A percentile compares a stretch with the other conserved stretches of the same genome.
Conservation (phyloP, 2,797 vertebrate species). For the Scolopax rusticola region DNA sequence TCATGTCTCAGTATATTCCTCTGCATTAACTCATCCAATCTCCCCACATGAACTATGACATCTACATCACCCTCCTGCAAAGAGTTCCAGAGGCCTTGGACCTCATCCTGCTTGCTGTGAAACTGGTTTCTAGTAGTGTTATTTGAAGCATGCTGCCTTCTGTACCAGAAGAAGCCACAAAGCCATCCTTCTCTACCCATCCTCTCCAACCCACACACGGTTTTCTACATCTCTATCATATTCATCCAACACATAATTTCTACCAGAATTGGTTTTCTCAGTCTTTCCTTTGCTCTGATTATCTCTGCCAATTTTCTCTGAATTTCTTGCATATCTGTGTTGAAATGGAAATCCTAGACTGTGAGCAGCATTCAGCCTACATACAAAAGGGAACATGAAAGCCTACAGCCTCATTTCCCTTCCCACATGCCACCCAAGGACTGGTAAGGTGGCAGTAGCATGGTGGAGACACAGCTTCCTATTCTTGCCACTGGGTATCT, state of each 20-base stretch:
- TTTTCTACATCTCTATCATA: neutral
- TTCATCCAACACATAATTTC: neutral
- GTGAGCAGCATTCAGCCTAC: neutral
- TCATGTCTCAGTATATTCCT: neutral
- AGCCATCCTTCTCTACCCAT: neutral
- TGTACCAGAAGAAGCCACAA: neutral
- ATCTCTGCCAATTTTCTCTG: neutral
- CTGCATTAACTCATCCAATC: neutral
- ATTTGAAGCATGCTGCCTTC: neutral
- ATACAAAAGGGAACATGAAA: neutral
- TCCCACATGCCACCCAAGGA: neutral
- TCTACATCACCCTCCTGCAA: neutral
- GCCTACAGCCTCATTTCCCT: neutral
- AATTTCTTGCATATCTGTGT: neutral
- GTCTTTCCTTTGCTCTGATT: neutral
- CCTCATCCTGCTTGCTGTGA: neutral
- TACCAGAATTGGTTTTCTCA: neutral
- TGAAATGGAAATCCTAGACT: neutral
- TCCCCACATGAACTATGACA: neutral
- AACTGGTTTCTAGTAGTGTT: neutral
- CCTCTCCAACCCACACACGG: neutral
- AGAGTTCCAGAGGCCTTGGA: neutral
- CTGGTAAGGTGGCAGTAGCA: neutral
- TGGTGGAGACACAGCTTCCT: neutral
- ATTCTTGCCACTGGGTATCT: neutral